Base-by-base conservation (phyloP, 2,797 vertebrate genomes). In the Semotilus atromaculatus region DNA sequence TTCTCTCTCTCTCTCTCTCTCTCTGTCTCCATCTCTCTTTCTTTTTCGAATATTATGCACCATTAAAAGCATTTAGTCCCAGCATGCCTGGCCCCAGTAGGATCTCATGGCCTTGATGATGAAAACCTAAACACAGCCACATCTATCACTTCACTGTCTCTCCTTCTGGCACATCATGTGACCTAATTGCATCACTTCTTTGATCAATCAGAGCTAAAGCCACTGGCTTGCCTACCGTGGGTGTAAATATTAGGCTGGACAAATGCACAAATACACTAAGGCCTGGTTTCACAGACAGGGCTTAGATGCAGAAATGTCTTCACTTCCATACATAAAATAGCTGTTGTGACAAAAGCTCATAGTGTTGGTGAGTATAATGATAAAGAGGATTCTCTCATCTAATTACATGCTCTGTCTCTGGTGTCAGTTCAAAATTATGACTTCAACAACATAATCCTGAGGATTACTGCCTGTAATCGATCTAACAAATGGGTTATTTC, bases 141-240 rank as follows among this genome's bases (percentile, higher is more conserved):
- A 34, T 36, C n/a, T 58, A 53, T 76, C 26, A 34, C 36, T 76
- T 55, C 38, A 40, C 53, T 81, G 62, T 60, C 36, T 71, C 73
- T 48, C 10, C 9, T 55, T 70, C 53, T 76, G 80, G 43, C 51
- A 62, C 18, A 64, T 64, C 51, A 86, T 43, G 26, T 78, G 60
- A 80, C 70, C 76, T 85, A 73, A 74, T 73, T 19, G 29, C 43
- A 85, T 80, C 58, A 16, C 51, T 21, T 60, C 19, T 66, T 60
- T 29, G 55, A 51, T 86, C 51, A 81, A 21, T 70, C 62, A 81
- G 10, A 58, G 40, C 48, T 60, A 70, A 70, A 84, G 64, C 13
- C 53, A 71, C 55, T 71, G 74, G 4, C 51, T 14, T 48, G 31
- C 2, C 14, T 64, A 48, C 31, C 58, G n/a, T 68, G 36, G 31